Evolutionary conservation across 2,113 vertebrate species (phyloP).

Genomic region (Lamprologus callipterus): DNA sequence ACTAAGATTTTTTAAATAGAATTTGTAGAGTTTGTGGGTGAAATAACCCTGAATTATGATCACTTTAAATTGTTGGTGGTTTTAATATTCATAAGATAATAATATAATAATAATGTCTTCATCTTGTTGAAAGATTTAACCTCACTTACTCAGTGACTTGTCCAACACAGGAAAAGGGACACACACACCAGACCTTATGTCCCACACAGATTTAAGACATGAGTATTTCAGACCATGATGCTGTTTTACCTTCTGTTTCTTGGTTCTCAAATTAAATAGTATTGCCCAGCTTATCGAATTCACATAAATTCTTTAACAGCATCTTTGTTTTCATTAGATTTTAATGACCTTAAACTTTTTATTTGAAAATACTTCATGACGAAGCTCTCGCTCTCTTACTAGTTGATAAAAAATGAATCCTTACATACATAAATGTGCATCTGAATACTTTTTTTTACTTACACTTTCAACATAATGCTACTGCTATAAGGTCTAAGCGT

Average conservation of each 20-base stretch:
- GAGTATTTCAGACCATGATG: background rate
- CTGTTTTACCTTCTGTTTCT: background rate
- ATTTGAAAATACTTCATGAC: background rate
- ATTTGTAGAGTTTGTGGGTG: background rate
- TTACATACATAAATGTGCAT: background rate
- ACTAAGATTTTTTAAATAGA: background rate
- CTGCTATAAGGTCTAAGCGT: accelerated
- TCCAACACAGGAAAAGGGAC: background rate
- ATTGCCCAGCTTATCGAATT: background rate
- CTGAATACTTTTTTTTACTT: background rate
- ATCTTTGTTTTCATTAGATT: background rate
- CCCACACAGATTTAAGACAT: background rate
- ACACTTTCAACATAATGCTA: background rate
- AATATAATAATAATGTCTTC: background rate
- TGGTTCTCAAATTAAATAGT: background rate
- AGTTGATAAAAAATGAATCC: background rate
- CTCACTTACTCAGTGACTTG: background rate
- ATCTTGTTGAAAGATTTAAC: background rate
- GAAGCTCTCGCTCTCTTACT: background rate
- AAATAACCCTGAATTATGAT: background rate
- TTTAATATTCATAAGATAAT: background rate
- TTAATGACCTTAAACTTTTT: background rate
- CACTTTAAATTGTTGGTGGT: background rate
- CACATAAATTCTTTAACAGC: background rate
- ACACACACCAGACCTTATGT: background rate